Evolutionary conservation across 2,888 invertebrate genomes (phyloP), one percentile per base, ranked within the genome.

Genomic region (Copidosoma aretas): DNA sequence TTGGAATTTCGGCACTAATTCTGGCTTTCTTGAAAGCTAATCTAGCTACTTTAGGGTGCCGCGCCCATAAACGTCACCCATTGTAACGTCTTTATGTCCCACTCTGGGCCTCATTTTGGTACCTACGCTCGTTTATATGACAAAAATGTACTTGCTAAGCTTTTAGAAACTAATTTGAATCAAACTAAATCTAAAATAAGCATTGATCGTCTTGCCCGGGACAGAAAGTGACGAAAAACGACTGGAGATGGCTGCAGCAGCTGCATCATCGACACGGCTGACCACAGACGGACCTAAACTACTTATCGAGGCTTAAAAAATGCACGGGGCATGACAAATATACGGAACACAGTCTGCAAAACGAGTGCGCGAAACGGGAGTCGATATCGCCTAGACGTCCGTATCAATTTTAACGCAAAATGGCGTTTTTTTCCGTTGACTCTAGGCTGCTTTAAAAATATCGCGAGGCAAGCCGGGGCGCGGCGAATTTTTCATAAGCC

Each of bases 41-140:
- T 64, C 64, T 58, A 51, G 58, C 58, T 58, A 64, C 41, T 58
- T 64, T 58, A 58, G 64, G 49, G 58, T 52, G 58, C 58, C 64
- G 52, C 58, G 58, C 52, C 41, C 52, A 58, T 64, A 64, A 64
- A 64, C 19, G 52, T 58, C 57, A 39, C 41, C 58, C 12, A 21
- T n/a, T 15, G 60, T 58, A 64, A 64, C 58, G 41, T 58, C 64
- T 64, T 64, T 64, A 64, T 64, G 58, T 24, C 64, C 51, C 58
- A 58, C 52, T 64, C 41, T 21, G 58, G 41, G 51, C 51, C 46
- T 46, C 21, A 64, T 19, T 25, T 57, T 25, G n/a, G n/a, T n/a
- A n/a, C n/a, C n/a, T n/a, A n/a, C n/a, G n/a, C n/a, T n/a, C n/a
- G n/a, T n/a, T n/a, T n/a, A n/a, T n/a, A n/a, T n/a, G n/a, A n/a